These are phyloP conservation scores for Pseudomyrmex flavicornis DNA, from an alignment of 1,140 invertebrate genomes.

Conservation along the genomic window DNA sequence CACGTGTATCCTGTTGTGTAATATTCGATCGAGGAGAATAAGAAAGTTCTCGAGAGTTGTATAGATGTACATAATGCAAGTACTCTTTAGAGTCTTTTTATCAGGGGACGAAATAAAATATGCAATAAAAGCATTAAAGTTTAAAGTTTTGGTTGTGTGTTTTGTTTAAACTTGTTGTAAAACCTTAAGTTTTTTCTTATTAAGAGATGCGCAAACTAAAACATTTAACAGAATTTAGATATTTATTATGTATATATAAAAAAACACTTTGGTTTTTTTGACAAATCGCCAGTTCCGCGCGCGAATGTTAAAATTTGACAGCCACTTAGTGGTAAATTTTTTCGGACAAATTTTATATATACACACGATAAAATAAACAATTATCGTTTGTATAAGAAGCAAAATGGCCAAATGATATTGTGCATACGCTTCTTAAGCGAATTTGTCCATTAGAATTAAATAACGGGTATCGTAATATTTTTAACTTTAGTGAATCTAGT, in stretches of 20 bases:
- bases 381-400: constrained; percentile 6
- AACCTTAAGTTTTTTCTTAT: constrained; percentile 24
- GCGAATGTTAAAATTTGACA: constrained; percentile 6
- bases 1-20: constrained; percentile 58
- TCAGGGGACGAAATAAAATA: neutral
- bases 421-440: constrained; percentile 54
- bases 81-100: constrained; percentile 40
- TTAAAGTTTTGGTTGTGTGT: constrained; percentile 69
- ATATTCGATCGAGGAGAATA: constrained; percentile 56
- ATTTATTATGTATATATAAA: constrained; percentile 33
- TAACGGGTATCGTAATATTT: constrained; percentile 22
- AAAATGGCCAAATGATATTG: constrained; percentile 46
- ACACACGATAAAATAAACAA: constrained; percentile 16
- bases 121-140: constrained; percentile 33
- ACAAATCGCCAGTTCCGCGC: constrained; percentile 1
- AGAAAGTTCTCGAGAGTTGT: constrained; percentile 58
- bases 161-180: constrained; percentile 35
- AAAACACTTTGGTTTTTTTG: constrained; percentile 43
- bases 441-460: constrained; percentile 64
- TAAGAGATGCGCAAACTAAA: constrained; percentile 22
- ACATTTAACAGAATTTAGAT: constrained; percentile 4
- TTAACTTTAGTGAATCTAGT: constrained; percentile 41
- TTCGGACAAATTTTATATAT: constrained; percentile 7
- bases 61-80: constrained; percentile 67
- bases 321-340: neutral